Evolutionary conservation across 1,140 invertebrate species (phyloP).

Genomic region (Stenopsyche tienmushanensis): DNA sequence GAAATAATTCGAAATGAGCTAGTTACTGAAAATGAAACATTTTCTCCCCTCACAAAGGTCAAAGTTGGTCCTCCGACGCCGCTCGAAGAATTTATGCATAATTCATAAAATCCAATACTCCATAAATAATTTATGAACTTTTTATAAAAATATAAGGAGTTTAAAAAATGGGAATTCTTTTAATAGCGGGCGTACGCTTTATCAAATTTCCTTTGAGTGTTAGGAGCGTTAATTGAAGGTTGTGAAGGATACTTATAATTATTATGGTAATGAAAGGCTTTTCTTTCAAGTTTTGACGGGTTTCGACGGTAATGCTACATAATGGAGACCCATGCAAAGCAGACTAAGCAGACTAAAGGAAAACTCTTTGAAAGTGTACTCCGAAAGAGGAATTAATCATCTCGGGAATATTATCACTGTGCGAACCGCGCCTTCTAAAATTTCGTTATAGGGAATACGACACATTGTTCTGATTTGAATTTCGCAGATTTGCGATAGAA

Average conservation of each 20-base stretch:
- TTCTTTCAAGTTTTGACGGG: constrained; percentile 32
- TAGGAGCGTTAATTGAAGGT: constrained; percentile 28
- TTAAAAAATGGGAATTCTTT: background rate
- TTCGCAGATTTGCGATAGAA: background rate
- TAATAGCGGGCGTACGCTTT: constrained; percentile 24
- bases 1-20: too few species aligned
- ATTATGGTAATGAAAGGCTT: constrained; percentile 32
- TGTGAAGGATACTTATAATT: constrained; percentile 31
- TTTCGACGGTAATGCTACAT: constrained; percentile 22
- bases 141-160: too few species aligned
- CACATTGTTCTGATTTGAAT: constrained; percentile 6
- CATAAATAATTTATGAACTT: background rate
- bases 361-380: constrained; percentile 26
- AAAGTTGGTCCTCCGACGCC: background rate
- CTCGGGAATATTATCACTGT: constrained; percentile 21
- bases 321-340: constrained; percentile 20
- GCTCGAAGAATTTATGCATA: background rate
- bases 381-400: constrained; percentile 25
- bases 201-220: constrained; percentile 23
- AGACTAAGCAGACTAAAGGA: constrained; percentile 20
- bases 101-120: background rate
- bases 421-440: background rate
- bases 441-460: background rate
- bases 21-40: background rate
- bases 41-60: background rate